phyloP scores from a whole-genome alignment of 2,113 vertebrate genomes.

The Haemorhous mexicanus region DNA sequence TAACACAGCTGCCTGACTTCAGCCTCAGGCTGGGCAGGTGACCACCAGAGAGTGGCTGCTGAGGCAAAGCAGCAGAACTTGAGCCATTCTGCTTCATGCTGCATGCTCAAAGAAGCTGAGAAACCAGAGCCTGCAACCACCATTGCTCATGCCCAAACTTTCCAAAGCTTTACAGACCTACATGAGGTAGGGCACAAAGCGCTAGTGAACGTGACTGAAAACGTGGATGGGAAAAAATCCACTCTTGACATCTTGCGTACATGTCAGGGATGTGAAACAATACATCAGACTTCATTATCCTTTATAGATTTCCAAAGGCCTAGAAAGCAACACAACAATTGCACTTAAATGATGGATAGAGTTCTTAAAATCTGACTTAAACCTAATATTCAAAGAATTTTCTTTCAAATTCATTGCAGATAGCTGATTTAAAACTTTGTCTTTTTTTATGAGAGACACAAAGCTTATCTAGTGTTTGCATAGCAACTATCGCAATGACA shows the following conservation, averaged over 20 bases:
- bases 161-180: rapidly evolving
- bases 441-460: not conserved
- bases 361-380: not conserved
- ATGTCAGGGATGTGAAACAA: not conserved
- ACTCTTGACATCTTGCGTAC: not conserved
- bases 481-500: not conserved
- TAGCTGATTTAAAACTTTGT: not conserved
- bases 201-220: not conserved
- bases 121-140: not conserved
- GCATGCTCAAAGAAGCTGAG: not conserved
- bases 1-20: not conserved
- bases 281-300: not conserved
- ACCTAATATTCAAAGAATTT: not conserved
- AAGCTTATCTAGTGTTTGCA: not conserved
- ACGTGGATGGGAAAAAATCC: rapidly evolving
- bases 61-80: not conserved
- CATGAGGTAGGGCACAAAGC: not conserved
- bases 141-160: not conserved
- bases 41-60: not conserved
- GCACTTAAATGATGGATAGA: not conserved
- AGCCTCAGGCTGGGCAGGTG: not conserved
- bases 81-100: not conserved
- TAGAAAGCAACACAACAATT: not conserved
- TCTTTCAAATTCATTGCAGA: not conserved
- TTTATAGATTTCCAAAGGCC: not conserved